phyloP scores from a whole-genome alignment of 2,797 vertebrate genomes.

The Muraenolepis orangiensis region DNA sequence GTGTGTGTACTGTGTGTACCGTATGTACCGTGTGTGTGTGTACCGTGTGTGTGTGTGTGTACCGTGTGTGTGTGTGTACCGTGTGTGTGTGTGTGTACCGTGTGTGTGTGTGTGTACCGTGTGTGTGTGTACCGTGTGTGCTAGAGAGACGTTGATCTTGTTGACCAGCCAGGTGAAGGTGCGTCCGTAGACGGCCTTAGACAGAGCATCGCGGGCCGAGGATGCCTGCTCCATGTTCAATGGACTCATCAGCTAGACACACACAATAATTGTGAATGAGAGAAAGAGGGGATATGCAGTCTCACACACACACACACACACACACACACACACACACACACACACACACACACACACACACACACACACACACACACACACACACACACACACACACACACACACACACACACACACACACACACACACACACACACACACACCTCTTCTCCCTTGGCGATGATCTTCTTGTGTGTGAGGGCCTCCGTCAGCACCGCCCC shows the following conservation, averaged over 20 bases:
- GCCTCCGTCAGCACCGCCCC: conserved; percentile 82
- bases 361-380: conserved; percentile 32
- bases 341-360: conserved; percentile 25
- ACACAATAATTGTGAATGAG: too few species aligned
- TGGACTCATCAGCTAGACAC: conserved; percentile 85
- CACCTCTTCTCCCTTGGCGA: conserved; percentile 97
- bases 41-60: background rate
- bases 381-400: conserved; percentile 7
- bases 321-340: conserved; percentile 38
- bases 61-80: conserved; percentile 2
- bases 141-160: conserved; percentile 91
- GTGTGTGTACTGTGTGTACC: background rate
- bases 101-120: conserved; percentile 26
- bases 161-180: conserved; percentile 96
- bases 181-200: conserved; percentile 93
- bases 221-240: conserved; percentile 94
- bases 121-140: conserved; percentile 77
- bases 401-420: conserved; percentile 18
- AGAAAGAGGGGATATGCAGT: too few species aligned
- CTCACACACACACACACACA: conserved; percentile 21
- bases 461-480: conserved; percentile 95
- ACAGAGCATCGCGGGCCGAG: conserved; percentile 87
- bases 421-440: conserved; percentile 15
- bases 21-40: background rate
- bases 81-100: conserved; percentile 10